A percentile compares a stretch with the other conserved stretches of the same genome.
Conservation (phyloP, 2,113 vertebrate genomes). For the Sciurus niger region DNA sequence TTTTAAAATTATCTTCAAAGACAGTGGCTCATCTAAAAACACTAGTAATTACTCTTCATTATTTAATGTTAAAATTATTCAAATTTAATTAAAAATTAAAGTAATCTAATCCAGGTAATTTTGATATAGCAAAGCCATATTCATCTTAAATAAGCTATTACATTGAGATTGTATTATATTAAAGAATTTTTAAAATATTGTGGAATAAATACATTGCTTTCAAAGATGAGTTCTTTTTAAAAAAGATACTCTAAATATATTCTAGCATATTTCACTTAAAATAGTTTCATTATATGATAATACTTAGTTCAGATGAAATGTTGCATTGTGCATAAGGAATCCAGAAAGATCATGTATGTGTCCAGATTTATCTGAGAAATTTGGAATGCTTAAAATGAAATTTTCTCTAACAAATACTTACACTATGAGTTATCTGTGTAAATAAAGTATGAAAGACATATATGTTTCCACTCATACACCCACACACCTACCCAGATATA, state of each 20-base stretch:
- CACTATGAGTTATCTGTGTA: background rate
- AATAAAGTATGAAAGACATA: background rate
- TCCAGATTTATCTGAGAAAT: background rate
- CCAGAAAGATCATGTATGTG: conserved; percentile 4
- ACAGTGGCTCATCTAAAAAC: background rate
- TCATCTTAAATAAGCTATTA: background rate
- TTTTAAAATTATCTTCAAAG: background rate
- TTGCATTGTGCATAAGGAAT: background rate
- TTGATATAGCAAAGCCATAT: background rate
- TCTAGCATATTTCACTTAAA: conserved; percentile 14
- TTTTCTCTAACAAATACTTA: background rate
- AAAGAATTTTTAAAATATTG: background rate
- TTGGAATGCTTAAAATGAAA: background rate
- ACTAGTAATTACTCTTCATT: background rate
- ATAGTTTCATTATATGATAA: background rate
- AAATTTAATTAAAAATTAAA: background rate
- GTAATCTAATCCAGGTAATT: conserved; percentile 26
- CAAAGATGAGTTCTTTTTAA: background rate
- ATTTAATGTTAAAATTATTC: conserved; percentile 2
- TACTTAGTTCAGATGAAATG: background rate
- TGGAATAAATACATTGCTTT: background rate
- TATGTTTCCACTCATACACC: background rate
- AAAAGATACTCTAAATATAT: background rate
- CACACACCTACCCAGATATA: too few species aligned
- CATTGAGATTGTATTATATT: background rate